Percentiles rank a stretch among this genome's conserved stretches.
Evolutionary conservation across 1,140 invertebrate genomes (phyloP).

Genomic region (Chironomus tepperi): DNA sequence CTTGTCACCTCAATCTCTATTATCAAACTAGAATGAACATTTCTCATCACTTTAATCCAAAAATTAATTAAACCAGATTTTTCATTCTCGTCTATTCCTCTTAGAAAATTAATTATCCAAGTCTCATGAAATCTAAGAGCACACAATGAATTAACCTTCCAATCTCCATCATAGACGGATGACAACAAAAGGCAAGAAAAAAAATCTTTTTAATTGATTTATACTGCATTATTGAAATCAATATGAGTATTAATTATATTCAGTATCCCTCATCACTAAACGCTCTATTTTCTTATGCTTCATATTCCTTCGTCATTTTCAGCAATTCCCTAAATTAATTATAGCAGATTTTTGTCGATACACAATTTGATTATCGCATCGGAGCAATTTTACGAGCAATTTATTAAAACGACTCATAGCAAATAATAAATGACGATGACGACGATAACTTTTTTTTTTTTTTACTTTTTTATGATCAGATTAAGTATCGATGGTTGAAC

Average conservation of each 20-base stretch:
- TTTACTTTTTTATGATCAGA: too few species aligned
- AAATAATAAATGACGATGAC: too few species aligned
- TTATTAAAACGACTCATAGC: neutral
- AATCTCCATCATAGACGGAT: neutral
- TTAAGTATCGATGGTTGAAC: too few species aligned
- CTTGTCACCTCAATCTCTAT: too few species aligned
- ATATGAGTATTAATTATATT: neutral
- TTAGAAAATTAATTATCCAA: too few species aligned
- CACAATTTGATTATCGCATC: slow-evolving; percentile 13
- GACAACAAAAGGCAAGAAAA: neutral
- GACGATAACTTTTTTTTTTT: too few species aligned
- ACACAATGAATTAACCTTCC: too few species aligned
- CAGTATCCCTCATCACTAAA: neutral
- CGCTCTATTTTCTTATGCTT: neutral
- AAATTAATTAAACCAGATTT: too few species aligned
- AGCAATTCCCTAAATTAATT: neutral
- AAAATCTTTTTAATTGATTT: neutral
- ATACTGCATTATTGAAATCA: neutral
- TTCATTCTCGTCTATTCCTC: too few species aligned
- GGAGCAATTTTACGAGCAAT: neutral
- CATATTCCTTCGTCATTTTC: neutral
- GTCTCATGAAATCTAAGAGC: too few species aligned
- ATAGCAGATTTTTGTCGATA: neutral
- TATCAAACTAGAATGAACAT: too few species aligned
- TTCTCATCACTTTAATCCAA: too few species aligned